Evolutionary conservation across 1,140 invertebrate species (phyloP).

Genomic region (Nephila pilipes): DNA sequence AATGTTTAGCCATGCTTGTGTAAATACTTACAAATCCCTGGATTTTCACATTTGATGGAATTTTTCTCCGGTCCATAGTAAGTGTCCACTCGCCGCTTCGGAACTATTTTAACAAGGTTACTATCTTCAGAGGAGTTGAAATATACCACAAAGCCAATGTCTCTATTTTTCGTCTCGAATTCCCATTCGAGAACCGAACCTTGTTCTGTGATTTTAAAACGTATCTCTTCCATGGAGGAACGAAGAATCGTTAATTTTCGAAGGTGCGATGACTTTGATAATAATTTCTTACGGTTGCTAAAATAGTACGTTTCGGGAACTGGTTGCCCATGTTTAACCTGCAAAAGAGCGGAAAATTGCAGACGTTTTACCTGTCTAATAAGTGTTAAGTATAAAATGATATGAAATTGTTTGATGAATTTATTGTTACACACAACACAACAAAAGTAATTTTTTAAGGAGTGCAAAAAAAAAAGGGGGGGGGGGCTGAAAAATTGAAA

Average conservation of each 20-base stretch:
- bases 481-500: no score
- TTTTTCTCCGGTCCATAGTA: background rate
- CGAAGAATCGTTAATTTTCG: background rate
- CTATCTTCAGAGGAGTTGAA: background rate
- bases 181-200: conserved; percentile 6
- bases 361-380: no score
- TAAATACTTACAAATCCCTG: no score
- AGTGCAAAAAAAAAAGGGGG: no score
- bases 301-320: conserved; percentile 89
- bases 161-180: background rate
- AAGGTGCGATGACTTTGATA: background rate
- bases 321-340: conserved; percentile 89
- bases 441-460: no score
- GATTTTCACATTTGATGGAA: no score
- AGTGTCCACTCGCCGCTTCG: conserved; percentile 30
- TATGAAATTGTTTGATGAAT: no score
- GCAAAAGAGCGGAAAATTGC: no score
- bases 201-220: background rate
- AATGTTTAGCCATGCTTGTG: no score
- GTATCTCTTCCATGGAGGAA: background rate
- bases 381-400: no score
- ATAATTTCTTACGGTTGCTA: conserved; percentile 78
- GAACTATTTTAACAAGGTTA: background rate
- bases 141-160: background rate
- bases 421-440: no score